These are phyloP conservation scores for Microcebus ravelobensis DNA, from an alignment of 2,113 vertebrate species.

Conservation along the genomic window DNA sequence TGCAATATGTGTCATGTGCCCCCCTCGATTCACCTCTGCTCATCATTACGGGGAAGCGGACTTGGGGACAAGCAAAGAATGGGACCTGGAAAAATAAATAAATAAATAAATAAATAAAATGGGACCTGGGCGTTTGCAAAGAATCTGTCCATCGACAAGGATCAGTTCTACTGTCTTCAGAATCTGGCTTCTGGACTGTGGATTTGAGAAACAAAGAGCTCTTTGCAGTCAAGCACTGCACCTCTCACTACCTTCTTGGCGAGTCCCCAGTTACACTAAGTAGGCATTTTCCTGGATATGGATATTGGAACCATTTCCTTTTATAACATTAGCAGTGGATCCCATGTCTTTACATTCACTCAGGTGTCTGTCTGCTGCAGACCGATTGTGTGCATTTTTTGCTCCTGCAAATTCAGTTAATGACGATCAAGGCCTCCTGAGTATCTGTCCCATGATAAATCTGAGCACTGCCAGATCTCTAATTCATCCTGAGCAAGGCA, in stretches of 20 bases:
- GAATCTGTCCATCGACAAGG: neutral
- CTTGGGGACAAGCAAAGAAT: neutral
- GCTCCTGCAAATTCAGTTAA: neutral
- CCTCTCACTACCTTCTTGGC: neutral
- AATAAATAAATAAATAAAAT: too few relatives aligned
- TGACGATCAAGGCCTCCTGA: neutral
- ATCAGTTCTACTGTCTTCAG: neutral
- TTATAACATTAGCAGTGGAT: too few relatives aligned
- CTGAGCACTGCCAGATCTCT: neutral
- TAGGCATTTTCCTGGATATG: neutral
- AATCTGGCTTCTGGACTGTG: neutral
- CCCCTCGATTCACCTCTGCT: neutral
- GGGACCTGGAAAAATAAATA: neutral
- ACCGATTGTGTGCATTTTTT: neutral
- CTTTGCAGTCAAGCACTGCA: neutral
- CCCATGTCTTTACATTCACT: neutral
- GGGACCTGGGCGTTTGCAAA: neutral
- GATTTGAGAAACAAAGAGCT: neutral
- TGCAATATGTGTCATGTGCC: neutral
- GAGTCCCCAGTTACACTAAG: neutral
- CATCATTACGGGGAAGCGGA: neutral
- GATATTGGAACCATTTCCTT: neutral
- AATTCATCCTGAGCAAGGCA: neutral
- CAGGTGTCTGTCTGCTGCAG: neutral
- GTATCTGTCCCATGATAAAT: neutral